phyloP scores from a whole-genome alignment of 2,113 vertebrate species.

The Mastomys natalensis region DNA sequence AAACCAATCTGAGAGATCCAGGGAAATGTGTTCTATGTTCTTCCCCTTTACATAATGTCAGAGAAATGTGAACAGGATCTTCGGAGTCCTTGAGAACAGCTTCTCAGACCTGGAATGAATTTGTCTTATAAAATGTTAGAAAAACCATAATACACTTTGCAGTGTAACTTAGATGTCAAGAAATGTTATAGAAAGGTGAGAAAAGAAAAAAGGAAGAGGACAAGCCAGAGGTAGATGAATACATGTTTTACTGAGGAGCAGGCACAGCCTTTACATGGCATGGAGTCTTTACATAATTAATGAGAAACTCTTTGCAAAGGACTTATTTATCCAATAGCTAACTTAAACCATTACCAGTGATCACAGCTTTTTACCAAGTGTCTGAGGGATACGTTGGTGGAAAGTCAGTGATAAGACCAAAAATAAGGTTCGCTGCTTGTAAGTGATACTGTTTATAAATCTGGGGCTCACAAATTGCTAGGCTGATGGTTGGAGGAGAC shows the following conservation, averaged over 20 bases:
- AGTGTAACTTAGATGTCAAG: not conserved
- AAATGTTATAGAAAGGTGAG: not conserved
- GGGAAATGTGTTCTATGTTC: slow-evolving; percentile 71
- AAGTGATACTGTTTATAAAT: slow-evolving; percentile 86
- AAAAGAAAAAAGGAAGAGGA: slow-evolving; percentile 17
- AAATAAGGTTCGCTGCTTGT: slow-evolving; percentile 82
- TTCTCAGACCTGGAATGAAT: slow-evolving; percentile 20
- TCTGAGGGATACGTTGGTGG: slow-evolving; percentile 83
- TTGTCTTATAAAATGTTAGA: slow-evolving; percentile 7
- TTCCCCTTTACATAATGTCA: not conserved
- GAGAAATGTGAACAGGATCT: not conserved
- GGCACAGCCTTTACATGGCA: not conserved
- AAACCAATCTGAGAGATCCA: slow-evolving; percentile 76
- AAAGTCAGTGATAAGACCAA: slow-evolving; percentile 87
- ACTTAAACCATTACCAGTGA: slow-evolving; percentile 80
- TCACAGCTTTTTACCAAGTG: slow-evolving; percentile 81
- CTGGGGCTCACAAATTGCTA: slow-evolving; percentile 84
- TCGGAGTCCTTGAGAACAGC: not conserved
- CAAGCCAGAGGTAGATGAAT: not conserved
- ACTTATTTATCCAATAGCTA: slow-evolving; percentile 81
- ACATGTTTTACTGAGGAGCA: not conserved
- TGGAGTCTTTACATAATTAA: slow-evolving; percentile 66
- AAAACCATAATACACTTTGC: not conserved
- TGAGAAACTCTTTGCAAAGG: slow-evolving; percentile 75
- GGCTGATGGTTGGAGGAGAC: slow-evolving; percentile 71